Base-by-base conservation (phyloP, 1,140 invertebrate genomes). In the Liolophura sinensis region DNA sequence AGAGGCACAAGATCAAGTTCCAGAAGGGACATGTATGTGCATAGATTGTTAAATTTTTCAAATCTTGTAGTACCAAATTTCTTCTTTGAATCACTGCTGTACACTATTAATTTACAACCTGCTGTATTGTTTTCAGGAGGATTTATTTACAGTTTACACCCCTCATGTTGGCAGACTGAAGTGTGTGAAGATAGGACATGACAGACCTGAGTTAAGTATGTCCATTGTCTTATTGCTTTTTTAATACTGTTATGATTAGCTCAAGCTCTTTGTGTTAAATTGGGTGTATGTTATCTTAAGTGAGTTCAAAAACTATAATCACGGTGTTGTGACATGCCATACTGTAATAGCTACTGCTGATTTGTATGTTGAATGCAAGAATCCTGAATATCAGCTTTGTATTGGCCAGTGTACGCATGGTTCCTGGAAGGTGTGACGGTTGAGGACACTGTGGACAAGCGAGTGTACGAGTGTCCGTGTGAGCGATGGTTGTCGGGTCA, bases 151-250 rank as follows among this genome's bases (percentile, higher is more conserved):
- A 24, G 20, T 82, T 12, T 60, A 75, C 31, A 64, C 71, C 47
- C 73, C 73, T 62, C 74, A 78, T 76, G 74, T 83, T 68, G 82
- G 81, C 46, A 73, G 73, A 56, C 62, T 83, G 58, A 67, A 68
- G 58, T 78, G 81, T 69, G 75, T 83, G 27, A 75, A 76, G 69
- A 81, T 83, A 50, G 82, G 81, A 15, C 80, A 82, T 73, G 76
- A 82, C 60, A 74, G 79, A 65, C 62, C 73, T 16, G 76, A 81
- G 64, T 50, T 80, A 27, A 75, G 81, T 82, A 77, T 74, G 78
- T 75, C 24, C 24, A 4, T 54, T 54, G 3, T 24, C n/a, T 24
- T 20, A 54, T 24, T 3, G 52, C 12, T 12, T 20, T 24, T 7
- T 20, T 20, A 54, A 24, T 54, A 54, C 3, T 54, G 52, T 54